Evolutionary conservation across 1,140 invertebrate species (phyloP).

Genomic region (Goniozus legneri): DNA sequence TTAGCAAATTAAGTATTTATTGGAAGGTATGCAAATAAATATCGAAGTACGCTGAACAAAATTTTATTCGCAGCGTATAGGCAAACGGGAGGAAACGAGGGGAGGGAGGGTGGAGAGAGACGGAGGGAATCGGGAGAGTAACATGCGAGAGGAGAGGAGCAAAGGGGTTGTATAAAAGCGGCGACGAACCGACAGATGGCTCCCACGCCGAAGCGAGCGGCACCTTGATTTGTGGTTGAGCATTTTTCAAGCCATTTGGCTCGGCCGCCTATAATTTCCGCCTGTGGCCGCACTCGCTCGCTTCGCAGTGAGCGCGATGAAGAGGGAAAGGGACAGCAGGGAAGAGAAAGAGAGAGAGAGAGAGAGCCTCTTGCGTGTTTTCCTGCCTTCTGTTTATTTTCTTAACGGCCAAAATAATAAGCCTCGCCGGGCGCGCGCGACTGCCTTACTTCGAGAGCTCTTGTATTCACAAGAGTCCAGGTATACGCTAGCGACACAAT

Average conservation of each 20-base stretch:
- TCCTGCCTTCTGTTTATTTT: conserved; percentile 53
- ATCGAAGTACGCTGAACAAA: too few species aligned
- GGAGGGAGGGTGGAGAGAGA: not conserved
- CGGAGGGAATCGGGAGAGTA: conserved; percentile 2
- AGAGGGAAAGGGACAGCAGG: not conserved
- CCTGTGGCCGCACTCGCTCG: conserved; percentile 21
- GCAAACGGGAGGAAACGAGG: conserved; percentile 10
- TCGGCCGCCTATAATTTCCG: conserved; percentile 47
- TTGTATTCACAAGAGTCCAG: too few species aligned
- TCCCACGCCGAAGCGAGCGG: conserved; percentile 34
- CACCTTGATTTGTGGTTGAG: conserved; percentile 52
- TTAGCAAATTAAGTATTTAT: too few species aligned
- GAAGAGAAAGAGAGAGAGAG: not conserved
- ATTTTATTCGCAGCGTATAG: too few species aligned
- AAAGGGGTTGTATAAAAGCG: conserved; percentile 6
- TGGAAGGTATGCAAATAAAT: too few species aligned
- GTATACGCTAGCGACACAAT: too few species aligned
- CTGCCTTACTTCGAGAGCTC: conserved; percentile 8
- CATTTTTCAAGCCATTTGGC: conserved; percentile 52
- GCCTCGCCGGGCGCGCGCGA: conserved; percentile 17
- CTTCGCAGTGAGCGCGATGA: not conserved
- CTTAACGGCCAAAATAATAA: conserved; percentile 51
- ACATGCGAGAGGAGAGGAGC: conserved; percentile 3
- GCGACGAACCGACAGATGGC: conserved; percentile 43
- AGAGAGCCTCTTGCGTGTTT: conserved; percentile 30